phyloP scores from a whole-genome alignment of 2,113 vertebrate species.

The Hyla sarda region DNA sequence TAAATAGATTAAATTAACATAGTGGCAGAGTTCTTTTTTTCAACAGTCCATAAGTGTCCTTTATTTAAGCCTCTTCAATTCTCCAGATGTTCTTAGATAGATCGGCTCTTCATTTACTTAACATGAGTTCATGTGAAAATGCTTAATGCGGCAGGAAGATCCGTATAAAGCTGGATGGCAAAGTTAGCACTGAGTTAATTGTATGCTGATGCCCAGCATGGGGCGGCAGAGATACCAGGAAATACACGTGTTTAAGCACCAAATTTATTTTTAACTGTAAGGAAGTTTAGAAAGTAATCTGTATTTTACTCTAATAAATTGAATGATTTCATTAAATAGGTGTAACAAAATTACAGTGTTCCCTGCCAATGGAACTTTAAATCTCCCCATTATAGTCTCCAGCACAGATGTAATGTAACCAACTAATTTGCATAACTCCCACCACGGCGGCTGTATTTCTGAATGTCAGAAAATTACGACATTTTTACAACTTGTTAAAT shows the following conservation, averaged over 20 bases:
- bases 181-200: constrained; percentile 24
- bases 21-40: neutral
- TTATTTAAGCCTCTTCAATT: neutral
- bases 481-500: constrained; percentile 55
- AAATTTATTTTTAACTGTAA: constrained; percentile 39
- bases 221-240: neutral
- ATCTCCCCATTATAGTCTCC: constrained; percentile 45
- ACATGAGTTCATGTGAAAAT: constrained; percentile 12
- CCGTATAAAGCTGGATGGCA: neutral
- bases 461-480: constrained; percentile 49
- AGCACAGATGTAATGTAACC: constrained; percentile 48
- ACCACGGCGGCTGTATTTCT: constrained; percentile 46
- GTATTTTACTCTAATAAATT: constrained; percentile 35
- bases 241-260: neutral
- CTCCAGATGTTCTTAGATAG: neutral
- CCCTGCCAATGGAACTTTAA: constrained; percentile 36
- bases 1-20: neutral
- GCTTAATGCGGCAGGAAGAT: constrained; percentile 8
- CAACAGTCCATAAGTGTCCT: constrained; percentile 20
- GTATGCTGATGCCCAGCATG: constrained; percentile 36
- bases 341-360: constrained; percentile 14
- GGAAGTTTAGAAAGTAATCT: constrained; percentile 37
- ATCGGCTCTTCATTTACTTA: constrained; percentile 1
- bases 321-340: constrained; percentile 38
- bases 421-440: constrained; percentile 41